Evolutionary conservation across 2,888 invertebrate genomes (phyloP).

Genomic region (Agrotis clavis): DNA sequence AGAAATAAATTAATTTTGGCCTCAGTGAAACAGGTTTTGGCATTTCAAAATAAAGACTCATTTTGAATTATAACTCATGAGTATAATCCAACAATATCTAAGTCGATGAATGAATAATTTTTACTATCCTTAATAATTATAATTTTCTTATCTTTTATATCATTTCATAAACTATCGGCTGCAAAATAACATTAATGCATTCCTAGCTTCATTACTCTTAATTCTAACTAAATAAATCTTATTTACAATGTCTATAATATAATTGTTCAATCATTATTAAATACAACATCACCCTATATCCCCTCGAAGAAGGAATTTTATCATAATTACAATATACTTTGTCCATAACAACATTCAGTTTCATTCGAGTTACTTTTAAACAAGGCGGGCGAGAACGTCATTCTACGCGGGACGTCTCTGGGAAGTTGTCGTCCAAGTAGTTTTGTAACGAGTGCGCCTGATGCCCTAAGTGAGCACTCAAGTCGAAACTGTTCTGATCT

Average conservation of each 20-base stretch:
- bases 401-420: conserved; percentile 86
- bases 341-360: conserved; percentile 66
- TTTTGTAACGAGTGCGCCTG: conserved; percentile 77
- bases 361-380: conserved; percentile 55
- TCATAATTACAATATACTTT: conserved; percentile 49
- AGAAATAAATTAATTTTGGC: conserved; percentile 82
- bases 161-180: conserved; percentile 84
- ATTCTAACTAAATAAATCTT: conserved; percentile 86
- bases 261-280: conserved; percentile 84
- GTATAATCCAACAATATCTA: conserved; percentile 83
- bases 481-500: conserved; percentile 85
- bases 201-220: conserved; percentile 88
- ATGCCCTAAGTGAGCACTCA: conserved; percentile 79
- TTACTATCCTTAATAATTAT: conserved; percentile 77
- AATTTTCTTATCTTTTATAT: conserved; percentile 73
- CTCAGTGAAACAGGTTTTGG: conserved; percentile 82
- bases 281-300: conserved; percentile 76
- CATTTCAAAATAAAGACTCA: conserved; percentile 81
- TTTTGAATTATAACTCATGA: conserved; percentile 79
- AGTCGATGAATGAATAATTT: conserved; percentile 76
- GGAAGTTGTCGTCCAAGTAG: conserved; percentile 83
- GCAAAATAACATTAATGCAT: conserved; percentile 88
- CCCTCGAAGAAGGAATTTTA: conserved; percentile 58
- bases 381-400: conserved; percentile 74
- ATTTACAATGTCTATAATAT: conserved; percentile 86